These are phyloP conservation scores for Automeris io DNA, from an alignment of 2,888 invertebrate genomes.

Conservation along the genomic window DNA sequence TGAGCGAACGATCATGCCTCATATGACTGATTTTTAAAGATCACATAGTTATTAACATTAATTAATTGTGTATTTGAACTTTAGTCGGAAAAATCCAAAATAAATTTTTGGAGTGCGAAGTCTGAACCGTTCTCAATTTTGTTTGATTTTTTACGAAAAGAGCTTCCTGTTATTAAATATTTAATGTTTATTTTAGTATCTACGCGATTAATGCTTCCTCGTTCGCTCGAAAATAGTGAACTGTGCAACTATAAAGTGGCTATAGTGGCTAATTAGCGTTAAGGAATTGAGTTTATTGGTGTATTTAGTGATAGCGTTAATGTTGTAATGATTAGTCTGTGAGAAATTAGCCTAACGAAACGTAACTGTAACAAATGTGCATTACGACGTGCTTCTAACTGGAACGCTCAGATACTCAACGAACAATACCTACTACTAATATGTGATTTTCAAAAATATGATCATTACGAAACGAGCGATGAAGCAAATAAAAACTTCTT, in stretches of 20 bases:
- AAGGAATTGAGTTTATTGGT: slow-evolving; percentile 25
- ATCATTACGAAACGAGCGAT: slow-evolving; percentile 23
- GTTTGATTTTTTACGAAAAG: slow-evolving; percentile 23
- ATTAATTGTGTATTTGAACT: background rate
- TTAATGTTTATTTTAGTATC: slow-evolving; percentile 22
- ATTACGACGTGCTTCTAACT: slow-evolving; percentile 29
- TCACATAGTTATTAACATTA: background rate
- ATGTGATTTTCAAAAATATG: slow-evolving; percentile 25
- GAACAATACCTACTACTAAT: slow-evolving; percentile 25
- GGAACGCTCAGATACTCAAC: slow-evolving; percentile 32
- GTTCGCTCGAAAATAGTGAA: slow-evolving; percentile 33
- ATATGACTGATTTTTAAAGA: slow-evolving; percentile 63
- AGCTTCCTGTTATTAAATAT: slow-evolving; percentile 36
- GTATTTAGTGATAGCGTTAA: slow-evolving; percentile 31
- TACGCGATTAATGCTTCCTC: slow-evolving; percentile 24
- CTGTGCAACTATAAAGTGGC: slow-evolving; percentile 5
- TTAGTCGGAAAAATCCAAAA: background rate
- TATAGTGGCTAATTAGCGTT: slow-evolving; percentile 14
- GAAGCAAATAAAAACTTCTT: slow-evolving; percentile 24
- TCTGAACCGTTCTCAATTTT: slow-evolving; percentile 8
- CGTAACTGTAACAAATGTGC: slow-evolving; percentile 35
- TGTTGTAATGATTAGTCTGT: slow-evolving; percentile 31
- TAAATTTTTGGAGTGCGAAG: background rate
- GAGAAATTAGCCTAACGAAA: slow-evolving; percentile 31
- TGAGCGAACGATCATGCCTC: slow-evolving; percentile 44